phyloP scores from a whole-genome alignment of 2,113 vertebrate genomes.

The Climacteris rufus region DNA sequence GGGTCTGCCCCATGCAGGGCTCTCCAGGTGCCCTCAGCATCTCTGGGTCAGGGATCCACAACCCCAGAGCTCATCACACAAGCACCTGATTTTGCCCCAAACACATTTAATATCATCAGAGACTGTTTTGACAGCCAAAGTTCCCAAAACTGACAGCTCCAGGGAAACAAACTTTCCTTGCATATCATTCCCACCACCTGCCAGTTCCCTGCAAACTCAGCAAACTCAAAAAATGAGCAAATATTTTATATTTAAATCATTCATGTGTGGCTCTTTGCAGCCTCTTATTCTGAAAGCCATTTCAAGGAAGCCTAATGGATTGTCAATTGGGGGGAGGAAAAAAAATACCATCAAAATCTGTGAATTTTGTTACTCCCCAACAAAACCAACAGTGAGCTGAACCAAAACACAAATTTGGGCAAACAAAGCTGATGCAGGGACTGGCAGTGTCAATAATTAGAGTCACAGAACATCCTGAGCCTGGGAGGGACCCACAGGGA shows the following conservation, averaged over 20 bases:
- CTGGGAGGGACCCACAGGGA: not conserved
- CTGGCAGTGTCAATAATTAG: not conserved
- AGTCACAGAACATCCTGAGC: not conserved
- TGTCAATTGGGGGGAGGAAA: accelerated
- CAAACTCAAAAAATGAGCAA: not conserved
- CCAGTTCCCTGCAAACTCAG: not conserved
- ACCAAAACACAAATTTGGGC: too few species aligned
- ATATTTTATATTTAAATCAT: not conserved
- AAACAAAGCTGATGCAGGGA: not conserved
- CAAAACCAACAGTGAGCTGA: accelerated
- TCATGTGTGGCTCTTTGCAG: not conserved
- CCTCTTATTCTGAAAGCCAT: not conserved
- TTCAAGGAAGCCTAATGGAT: not conserved
- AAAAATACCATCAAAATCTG: not conserved
- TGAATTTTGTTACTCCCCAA: not conserved
- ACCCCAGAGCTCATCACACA: not conserved
- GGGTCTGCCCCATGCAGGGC: too few species aligned
- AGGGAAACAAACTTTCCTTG: not conserved
- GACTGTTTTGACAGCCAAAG: not conserved
- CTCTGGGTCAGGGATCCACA: not conserved
- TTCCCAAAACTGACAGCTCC: not conserved
- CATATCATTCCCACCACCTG: not conserved
- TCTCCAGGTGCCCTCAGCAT: not conserved
- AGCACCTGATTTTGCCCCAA: not conserved
- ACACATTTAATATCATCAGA: not conserved